Conservation (phyloP, 2,797 vertebrate species). For the Notoglanidium macrostoma region DNA sequence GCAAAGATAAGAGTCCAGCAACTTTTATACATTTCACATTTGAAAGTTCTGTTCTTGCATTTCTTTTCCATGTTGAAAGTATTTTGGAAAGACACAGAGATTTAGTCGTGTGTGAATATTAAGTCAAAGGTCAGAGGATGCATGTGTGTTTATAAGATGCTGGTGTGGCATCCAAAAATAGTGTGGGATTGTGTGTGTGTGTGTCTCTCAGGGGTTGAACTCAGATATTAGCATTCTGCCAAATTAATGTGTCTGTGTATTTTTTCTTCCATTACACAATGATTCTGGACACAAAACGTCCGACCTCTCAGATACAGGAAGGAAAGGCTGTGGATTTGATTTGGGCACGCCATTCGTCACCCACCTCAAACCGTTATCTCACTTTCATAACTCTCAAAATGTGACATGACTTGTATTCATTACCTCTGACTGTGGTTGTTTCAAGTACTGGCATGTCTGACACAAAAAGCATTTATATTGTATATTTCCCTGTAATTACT, state of each 20-base stretch:
- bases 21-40: neutral
- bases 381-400: neutral
- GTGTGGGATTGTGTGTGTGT: neutral
- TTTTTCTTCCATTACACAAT: neutral
- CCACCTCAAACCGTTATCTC: neutral
- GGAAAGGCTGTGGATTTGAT: neutral
- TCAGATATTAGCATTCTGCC: neutral
- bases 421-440: conserved; percentile 40
- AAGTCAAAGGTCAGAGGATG: neutral
- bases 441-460: conserved; percentile 55
- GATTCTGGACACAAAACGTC: neutral
- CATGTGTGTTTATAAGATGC: neutral
- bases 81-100: neutral
- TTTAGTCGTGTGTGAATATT: neutral
- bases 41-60: neutral
- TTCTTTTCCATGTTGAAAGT: neutral
- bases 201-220: conserved; percentile 17
- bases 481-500: conserved; percentile 55
- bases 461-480: conserved; percentile 54
- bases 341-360: neutral
- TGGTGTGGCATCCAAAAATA: neutral
- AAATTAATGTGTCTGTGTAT: neutral
- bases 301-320: neutral
- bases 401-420: neutral
- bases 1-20: conserved; percentile 10